phyloP scores from a whole-genome alignment of 2,113 vertebrate genomes.

The Oncorhynchus tshawytscha region DNA sequence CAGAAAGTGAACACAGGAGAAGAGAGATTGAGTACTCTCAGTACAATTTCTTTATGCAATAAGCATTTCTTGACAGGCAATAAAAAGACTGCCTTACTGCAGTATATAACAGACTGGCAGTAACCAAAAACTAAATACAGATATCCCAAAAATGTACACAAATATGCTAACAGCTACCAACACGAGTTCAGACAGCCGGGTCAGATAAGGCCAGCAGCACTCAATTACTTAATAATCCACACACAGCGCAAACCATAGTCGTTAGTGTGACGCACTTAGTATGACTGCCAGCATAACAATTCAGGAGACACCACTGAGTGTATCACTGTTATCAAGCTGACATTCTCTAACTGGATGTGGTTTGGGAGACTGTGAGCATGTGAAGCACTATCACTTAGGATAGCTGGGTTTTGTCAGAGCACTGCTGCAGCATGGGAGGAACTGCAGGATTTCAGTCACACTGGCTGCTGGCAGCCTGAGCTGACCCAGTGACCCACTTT shows the following conservation, averaged over 20 bases:
- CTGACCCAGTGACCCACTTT: slow-evolving; percentile 76
- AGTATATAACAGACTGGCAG: neutral
- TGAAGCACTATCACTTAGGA: neutral
- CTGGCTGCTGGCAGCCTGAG: slow-evolving; percentile 44
- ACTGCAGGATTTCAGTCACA: slow-evolving; percentile 41
- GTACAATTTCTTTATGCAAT: neutral
- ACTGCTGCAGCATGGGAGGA: neutral
- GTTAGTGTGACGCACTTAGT: neutral
- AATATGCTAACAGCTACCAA: no score
- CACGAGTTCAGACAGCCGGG: neutral
- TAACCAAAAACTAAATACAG: no score
- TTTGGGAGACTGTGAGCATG: neutral
- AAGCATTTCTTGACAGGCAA: neutral
- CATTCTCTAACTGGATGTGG: neutral
- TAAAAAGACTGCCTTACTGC: no score
- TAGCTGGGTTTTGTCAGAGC: neutral
- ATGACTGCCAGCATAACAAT: neutral
- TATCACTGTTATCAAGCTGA: neutral
- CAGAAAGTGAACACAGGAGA: neutral
- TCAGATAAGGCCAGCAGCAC: neutral
- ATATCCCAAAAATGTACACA: no score
- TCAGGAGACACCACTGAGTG: neutral
- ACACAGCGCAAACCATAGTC: neutral
- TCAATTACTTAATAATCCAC: neutral
- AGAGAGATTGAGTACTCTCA: slow-evolving; percentile 40